Conservation (phyloP, 2,113 vertebrate genomes). For the Donacobius atricapilla region DNA sequence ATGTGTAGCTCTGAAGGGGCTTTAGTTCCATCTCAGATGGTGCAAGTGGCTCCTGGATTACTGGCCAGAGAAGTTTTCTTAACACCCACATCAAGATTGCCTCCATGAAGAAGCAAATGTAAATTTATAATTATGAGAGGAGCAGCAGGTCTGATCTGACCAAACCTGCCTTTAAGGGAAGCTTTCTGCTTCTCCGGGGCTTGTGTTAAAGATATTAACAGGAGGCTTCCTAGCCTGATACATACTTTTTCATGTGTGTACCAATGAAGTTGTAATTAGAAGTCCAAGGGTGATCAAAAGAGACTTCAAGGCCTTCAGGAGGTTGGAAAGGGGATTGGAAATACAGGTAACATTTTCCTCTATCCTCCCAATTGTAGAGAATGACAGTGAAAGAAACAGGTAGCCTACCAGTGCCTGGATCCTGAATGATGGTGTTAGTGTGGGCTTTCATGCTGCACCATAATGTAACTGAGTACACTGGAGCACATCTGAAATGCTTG, state of each 20-base stretch:
- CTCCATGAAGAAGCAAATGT: background rate
- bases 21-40: background rate
- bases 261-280: background rate
- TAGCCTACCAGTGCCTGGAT: background rate
- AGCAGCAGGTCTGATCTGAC: background rate
- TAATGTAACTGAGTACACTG: background rate
- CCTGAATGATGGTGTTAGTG: background rate
- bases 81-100: no score
- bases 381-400: background rate
- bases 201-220: background rate
- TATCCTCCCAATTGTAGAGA: accelerated
- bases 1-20: background rate
- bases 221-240: background rate
- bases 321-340: background rate
- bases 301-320: background rate
- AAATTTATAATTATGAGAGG: background rate
- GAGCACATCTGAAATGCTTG: accelerated
- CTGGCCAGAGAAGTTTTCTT: background rate
- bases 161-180: background rate
- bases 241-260: background rate
- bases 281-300: background rate
- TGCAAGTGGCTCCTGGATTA: background rate
- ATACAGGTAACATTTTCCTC: background rate
- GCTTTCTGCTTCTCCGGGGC: background rate
- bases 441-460: background rate